phyloP scores from a whole-genome alignment of 2,113 vertebrate genomes.

The Dipodomys ordii region DNA sequence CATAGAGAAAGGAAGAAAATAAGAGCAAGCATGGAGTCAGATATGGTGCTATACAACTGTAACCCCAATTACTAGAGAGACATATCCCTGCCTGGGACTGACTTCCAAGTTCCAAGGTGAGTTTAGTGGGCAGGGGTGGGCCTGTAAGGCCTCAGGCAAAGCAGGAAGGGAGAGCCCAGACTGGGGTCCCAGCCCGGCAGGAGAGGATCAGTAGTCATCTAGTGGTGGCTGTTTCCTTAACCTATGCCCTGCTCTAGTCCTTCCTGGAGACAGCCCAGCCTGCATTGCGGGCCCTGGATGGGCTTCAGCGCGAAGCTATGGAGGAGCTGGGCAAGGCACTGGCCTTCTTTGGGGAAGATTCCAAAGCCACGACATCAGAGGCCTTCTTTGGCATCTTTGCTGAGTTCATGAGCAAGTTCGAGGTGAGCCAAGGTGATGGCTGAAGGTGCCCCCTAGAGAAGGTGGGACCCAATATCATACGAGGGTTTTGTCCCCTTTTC shows the following conservation, averaged over 20 bases:
- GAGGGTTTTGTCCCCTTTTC: background rate
- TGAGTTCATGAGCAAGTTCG: constrained; percentile 97
- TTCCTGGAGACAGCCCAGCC: constrained; percentile 97
- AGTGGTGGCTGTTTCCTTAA: constrained; percentile 84
- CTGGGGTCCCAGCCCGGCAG: background rate
- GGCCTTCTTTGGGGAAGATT: constrained; percentile 96
- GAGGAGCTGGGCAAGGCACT: constrained; percentile 95
- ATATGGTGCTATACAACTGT: too few relatives aligned
- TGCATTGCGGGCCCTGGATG: constrained; percentile 92
- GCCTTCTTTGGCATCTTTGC: constrained; percentile 97
- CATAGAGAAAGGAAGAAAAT: too few relatives aligned
- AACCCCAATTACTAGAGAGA: too few relatives aligned
- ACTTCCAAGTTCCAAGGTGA: background rate
- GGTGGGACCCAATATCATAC: background rate
- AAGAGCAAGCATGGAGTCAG: background rate
- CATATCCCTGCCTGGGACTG: fast-evolving
- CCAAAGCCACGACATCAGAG: constrained; percentile 94
- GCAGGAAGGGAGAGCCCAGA: too few relatives aligned
- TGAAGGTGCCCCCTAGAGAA: background rate
- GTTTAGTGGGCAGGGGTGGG: background rate
- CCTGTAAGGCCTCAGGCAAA: background rate
- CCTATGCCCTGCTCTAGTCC: constrained; percentile 84
- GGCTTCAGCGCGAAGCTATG: constrained; percentile 94
- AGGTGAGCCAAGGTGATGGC: constrained; percentile 87
- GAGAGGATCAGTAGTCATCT: background rate